Base-by-base conservation (phyloP, 1,140 invertebrate species). In the Idris sp. region DNA sequence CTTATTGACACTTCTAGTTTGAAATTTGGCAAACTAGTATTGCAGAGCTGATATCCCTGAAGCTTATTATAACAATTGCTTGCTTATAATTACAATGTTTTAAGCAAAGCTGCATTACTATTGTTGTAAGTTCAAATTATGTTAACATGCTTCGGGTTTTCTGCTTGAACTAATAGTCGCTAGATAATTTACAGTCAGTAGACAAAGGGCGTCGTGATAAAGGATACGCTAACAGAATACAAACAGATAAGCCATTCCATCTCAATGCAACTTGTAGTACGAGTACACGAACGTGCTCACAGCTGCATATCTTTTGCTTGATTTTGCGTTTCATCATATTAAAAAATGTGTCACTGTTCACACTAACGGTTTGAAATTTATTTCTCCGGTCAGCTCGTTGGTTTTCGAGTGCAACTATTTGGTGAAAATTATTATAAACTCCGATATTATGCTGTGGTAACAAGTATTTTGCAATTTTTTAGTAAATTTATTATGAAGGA, bases 141-240 rank as follows among this genome's bases (percentile, higher is more conserved):
- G 64, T 48, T 67, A 75, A 75, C 62, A 58, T 68, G 58, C 40
- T 62, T 36, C 64, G 49, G 68, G 64, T 74, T 74, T 74, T 74
- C 61, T 74, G 62, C 72, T 64, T 49, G 72, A 68, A 74, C 72
- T 74, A 74, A 68, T 74, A 67, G 62, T 62, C 49, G 49, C 56
- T 30, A 51, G 56, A 74, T 74, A 68, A 68, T 74, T 74, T 62
- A 74, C 49, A 56, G 40, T 61, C 22, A 38, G 62, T 62, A 54
- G 54, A 74, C 72, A 74, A 74, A 68, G 56, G 54, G 25, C 41
- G 54, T 49, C 38, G 41, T 59, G 62, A 74, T 74, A 74, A 74
- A 74, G 72, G 72, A 68, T 62, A 56, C 62, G 62, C 61, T 74
- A 68, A 74, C 72, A 64, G 56, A 68, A 74, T 74, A 59, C 71